Percentiles rank a stretch among this genome's conserved stretches.
Conservation (phyloP, 2,888 invertebrate genomes). For the Cryptocephalus moraei region DNA sequence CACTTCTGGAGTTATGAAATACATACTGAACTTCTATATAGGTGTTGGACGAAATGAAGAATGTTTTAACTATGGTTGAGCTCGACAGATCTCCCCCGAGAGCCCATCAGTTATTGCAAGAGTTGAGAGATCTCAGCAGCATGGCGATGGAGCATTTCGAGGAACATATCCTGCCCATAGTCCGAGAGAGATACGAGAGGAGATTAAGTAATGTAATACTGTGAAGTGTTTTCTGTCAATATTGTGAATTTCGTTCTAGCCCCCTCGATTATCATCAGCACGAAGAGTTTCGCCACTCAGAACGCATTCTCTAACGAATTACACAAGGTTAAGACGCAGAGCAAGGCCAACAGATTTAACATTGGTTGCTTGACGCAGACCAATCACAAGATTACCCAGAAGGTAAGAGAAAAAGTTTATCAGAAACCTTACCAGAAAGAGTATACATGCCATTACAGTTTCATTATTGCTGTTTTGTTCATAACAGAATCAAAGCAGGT, state of each 20-base stretch:
- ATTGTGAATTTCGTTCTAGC: constrained; percentile 2
- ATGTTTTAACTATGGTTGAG: constrained; percentile 62
- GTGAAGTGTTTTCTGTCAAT: neutral
- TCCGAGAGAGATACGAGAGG: constrained; percentile 25
- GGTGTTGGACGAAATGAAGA: constrained; percentile 81
- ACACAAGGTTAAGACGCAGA: constrained; percentile 31
- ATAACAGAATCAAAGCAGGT: too few species aligned
- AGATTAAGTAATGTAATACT: constrained; percentile 16
- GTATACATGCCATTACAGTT: too few species aligned
- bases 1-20: neutral
- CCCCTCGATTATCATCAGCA: neutral
- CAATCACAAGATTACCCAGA: constrained; percentile 30
- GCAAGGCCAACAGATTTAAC: constrained; percentile 29
- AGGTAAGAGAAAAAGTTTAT: constrained; percentile 18
- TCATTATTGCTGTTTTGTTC: too few species aligned
- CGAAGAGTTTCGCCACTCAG: constrained; percentile 8
- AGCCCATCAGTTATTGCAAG: constrained; percentile 69
- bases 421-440: too few species aligned
- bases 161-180: constrained; percentile 63
- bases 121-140: constrained; percentile 82
- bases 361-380: constrained; percentile 29
- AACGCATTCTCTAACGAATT: constrained; percentile 23
- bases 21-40: constrained; percentile 28
- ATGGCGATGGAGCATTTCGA: constrained; percentile 97
- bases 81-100: constrained; percentile 56